phyloP scores from a whole-genome alignment of 2,888 invertebrate species.

The Drosophila trichaetosa region DNA sequence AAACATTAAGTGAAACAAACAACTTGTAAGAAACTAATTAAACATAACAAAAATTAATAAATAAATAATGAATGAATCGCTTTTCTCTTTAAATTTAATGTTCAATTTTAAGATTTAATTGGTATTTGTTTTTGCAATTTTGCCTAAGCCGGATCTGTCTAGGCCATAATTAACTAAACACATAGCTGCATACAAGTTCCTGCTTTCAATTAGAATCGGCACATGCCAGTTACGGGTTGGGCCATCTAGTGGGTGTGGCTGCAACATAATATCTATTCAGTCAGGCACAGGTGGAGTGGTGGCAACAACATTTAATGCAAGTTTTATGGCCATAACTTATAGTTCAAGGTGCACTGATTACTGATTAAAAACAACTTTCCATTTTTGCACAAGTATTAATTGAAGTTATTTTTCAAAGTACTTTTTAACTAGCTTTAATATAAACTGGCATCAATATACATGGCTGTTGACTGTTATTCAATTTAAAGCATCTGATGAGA shows the following conservation, averaged over 20 bases:
- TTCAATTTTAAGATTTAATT: neutral
- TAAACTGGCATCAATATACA: neutral
- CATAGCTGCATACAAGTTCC: constrained; percentile 55
- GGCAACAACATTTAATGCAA: neutral
- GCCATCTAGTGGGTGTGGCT: constrained; percentile 16
- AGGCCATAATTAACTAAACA: constrained; percentile 47
- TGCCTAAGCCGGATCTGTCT: constrained; percentile 6
- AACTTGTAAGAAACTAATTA: neutral
- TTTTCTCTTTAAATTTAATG: neutral
- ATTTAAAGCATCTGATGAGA: neutral
- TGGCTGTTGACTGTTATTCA: neutral
- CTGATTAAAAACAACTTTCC: constrained; percentile 10
- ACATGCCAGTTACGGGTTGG: constrained; percentile 43
- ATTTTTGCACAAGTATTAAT: neutral
- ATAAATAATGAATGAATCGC: neutral
- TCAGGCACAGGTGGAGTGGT: neutral
- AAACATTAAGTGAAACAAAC: neutral
- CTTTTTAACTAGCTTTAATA: neutral
- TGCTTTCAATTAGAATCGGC: constrained; percentile 38
- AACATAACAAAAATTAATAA: neutral
- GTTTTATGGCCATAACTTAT: constrained; percentile 21
- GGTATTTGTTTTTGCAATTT: neutral
- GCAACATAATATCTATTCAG: constrained; percentile 15
- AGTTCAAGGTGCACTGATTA: constrained; percentile 9
- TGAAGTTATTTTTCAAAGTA: neutral